Evolutionary conservation across 2,797 vertebrate genomes (phyloP).

Genomic region (Glyptemys insculpta): DNA sequence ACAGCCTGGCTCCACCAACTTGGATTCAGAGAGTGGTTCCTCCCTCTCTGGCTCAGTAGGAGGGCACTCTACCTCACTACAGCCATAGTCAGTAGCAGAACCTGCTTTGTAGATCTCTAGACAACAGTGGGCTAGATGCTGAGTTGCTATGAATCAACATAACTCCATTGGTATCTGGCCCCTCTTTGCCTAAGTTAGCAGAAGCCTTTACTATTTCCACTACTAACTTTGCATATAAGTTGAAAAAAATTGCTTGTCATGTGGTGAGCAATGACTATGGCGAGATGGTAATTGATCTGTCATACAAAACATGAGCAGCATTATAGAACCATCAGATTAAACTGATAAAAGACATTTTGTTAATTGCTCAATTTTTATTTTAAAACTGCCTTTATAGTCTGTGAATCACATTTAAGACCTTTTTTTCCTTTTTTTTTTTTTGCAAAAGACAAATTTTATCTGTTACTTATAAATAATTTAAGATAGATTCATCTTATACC

Average conservation of each 20-base stretch:
- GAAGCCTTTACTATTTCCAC: neutral
- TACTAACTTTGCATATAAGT: neutral
- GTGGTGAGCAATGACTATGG: neutral
- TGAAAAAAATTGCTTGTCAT: neutral
- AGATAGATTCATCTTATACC: neutral
- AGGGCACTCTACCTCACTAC: too few relatives aligned
- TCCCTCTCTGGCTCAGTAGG: too few relatives aligned
- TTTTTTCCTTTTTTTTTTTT: neutral
- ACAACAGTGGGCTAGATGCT: accelerated
- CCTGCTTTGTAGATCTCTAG: neutral
- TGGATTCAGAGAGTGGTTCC: too few relatives aligned
- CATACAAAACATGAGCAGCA: neutral
- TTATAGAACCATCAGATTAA: neutral
- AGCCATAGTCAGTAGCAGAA: neutral
- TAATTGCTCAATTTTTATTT: conserved; percentile 26
- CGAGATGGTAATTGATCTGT: conserved; percentile 1
- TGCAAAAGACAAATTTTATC: neutral
- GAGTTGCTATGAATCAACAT: neutral
- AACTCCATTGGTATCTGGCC: neutral
- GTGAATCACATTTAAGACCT: neutral
- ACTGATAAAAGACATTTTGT: neutral
- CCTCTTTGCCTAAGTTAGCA: neutral
- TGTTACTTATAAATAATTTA: neutral
- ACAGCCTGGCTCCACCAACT: too few relatives aligned
- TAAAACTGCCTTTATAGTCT: neutral